These are phyloP conservation scores for Esox niger DNA, from an alignment of 2,113 vertebrate genomes.

Conservation along the genomic window DNA sequence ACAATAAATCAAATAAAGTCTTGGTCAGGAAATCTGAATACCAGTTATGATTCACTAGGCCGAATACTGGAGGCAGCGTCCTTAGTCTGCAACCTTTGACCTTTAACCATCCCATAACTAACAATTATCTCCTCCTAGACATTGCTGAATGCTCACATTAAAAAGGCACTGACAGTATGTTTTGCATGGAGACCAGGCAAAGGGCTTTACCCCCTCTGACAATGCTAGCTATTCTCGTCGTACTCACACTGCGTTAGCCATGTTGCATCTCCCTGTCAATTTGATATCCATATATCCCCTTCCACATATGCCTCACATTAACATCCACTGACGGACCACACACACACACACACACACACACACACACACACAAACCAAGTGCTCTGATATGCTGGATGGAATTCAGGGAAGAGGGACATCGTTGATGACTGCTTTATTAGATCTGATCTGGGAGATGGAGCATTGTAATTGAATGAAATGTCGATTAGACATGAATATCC, in stretches of 20 bases:
- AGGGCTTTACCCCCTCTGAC: neutral
- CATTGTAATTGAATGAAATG: neutral
- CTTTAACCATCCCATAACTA: too few species aligned
- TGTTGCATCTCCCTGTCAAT: constrained; percentile 1
- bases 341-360: neutral
- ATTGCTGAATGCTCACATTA: neutral
- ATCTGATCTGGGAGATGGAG: neutral
- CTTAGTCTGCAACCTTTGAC: too few species aligned
- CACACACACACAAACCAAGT: neutral
- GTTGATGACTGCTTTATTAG: neutral
- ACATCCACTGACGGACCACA: neutral
- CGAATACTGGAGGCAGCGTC: too few species aligned
- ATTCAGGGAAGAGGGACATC: neutral
- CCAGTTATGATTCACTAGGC: neutral
- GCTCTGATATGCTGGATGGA: too few species aligned
- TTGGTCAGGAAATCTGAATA: neutral
- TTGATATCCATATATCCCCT: neutral
- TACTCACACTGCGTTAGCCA: neutral
- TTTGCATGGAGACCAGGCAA: neutral
- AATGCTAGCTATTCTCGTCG: neutral
- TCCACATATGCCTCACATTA: neutral
- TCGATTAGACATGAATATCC: constrained; percentile 4
- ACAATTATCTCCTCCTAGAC: neutral
- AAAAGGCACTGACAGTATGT: neutral
- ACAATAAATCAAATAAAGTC: too few species aligned